A percentile compares a stretch with the other conserved stretches of the same genome.
Evolutionary conservation across 2,113 vertebrate species (phyloP).

Genomic region (Nothobranchius furzeri): DNA sequence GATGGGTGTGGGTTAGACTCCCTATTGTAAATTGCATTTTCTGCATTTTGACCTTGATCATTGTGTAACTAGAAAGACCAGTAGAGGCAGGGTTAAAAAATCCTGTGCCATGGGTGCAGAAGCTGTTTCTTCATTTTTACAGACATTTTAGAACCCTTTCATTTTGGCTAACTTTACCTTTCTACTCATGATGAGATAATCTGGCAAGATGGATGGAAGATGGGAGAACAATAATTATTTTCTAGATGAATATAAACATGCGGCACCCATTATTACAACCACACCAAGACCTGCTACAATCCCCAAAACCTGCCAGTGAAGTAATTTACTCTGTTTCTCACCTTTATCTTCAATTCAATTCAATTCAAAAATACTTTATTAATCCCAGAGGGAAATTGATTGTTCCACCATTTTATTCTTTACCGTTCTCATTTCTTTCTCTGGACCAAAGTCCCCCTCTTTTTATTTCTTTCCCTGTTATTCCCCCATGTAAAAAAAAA

Average conservation of each 20-base stretch:
- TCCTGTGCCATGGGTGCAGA: too few species aligned
- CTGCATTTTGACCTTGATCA: too few species aligned
- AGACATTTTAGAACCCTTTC: conserved; percentile 54
- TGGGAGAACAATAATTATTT: conserved; percentile 9
- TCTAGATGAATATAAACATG: neutral
- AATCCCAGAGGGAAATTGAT: neutral
- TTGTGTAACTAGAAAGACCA: too few species aligned
- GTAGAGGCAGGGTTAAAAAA: too few species aligned
- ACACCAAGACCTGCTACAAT: neutral
- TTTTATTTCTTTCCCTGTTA: neutral
- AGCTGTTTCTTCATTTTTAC: neutral
- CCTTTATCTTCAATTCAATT: too few species aligned
- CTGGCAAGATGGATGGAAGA: conserved; percentile 32
- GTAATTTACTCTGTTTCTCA: conserved; percentile 12
- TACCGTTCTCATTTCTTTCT: neutral
- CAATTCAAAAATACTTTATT: neutral
- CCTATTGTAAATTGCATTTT: too few species aligned
- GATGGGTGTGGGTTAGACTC: too few species aligned
- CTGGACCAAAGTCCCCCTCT: neutral
- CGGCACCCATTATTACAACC: neutral
- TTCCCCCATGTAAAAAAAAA: too few species aligned
- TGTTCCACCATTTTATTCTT: conserved; percentile 10
- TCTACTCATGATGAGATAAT: conserved; percentile 52
- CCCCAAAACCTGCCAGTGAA: conserved; percentile 38
- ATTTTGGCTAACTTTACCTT: conserved; percentile 51